Conservation (phyloP, 2,888 invertebrate species). For the Eupithecia vulgata region DNA sequence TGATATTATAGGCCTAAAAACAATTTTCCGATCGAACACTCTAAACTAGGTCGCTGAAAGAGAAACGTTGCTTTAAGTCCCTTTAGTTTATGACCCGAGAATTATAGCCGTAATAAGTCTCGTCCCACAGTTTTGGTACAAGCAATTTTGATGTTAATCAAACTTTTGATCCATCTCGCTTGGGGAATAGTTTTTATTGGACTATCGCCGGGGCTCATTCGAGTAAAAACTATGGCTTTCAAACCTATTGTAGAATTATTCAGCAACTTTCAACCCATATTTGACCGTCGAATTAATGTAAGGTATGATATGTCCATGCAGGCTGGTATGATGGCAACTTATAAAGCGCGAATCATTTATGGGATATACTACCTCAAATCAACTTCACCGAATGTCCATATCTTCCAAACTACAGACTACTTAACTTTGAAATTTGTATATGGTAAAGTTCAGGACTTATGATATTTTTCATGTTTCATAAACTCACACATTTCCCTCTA, state of each 20-base stretch:
- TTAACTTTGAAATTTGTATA: no score
- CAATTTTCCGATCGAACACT: slow-evolving; percentile 4
- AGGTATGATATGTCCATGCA: background rate
- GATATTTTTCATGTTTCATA: no score
- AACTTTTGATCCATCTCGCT: slow-evolving; percentile 58
- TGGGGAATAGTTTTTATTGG: slow-evolving; percentile 52
- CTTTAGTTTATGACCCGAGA: slow-evolving; percentile 55
- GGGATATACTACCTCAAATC: no score
- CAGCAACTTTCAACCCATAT: background rate
- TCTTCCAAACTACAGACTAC: no score
- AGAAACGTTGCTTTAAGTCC: slow-evolving; percentile 39
- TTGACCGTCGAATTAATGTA: background rate
- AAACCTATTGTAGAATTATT: background rate
- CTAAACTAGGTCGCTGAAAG: slow-evolving; percentile 10
- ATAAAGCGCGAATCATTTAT: no score
- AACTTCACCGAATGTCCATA: no score
- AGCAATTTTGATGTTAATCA: slow-evolving; percentile 61
- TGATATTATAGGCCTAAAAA: background rate
- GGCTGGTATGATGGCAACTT: background rate
- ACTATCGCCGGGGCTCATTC: slow-evolving; percentile 36
- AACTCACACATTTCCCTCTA: no score
- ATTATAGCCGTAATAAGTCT: slow-evolving; percentile 59
- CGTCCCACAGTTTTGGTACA: slow-evolving; percentile 51
- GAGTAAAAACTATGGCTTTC: slow-evolving; percentile 3
- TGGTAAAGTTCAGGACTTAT: no score